A percentile compares a stretch with the other conserved stretches of the same genome.
phyloP scores from a whole-genome alignment of 2,797 vertebrate species.

The Sebastes trivittatus region DNA sequence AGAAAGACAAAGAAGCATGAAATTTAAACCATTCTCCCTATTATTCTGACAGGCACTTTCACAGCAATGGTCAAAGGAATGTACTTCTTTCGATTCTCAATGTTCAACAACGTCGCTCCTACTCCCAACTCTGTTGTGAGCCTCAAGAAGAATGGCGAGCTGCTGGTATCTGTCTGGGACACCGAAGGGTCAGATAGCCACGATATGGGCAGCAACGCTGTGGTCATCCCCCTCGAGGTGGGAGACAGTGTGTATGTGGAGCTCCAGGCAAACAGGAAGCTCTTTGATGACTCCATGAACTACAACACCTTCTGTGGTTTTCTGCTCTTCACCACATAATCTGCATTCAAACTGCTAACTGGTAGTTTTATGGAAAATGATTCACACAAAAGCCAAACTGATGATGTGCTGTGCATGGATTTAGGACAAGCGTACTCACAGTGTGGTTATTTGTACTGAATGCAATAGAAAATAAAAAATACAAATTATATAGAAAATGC shows the following conservation, averaged over 20 bases:
- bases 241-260: slow-evolving; percentile 63
- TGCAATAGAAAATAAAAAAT: background rate
- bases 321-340: slow-evolving; percentile 57
- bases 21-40: background rate
- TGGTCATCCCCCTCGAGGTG: slow-evolving; percentile 56
- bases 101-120: slow-evolving; percentile 53
- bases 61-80: slow-evolving; percentile 54
- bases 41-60: slow-evolving; percentile 53
- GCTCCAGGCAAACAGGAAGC: slow-evolving; percentile 20
- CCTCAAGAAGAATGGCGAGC: slow-evolving; percentile 55
- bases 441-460: background rate
- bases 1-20: background rate
- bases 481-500: background rate
- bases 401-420: background rate
- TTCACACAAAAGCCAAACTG: background rate
- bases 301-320: slow-evolving; percentile 73
- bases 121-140: slow-evolving; percentile 53
- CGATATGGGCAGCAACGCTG: slow-evolving; percentile 65
- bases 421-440: accelerated
- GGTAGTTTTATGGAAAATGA: too few relatives aligned
- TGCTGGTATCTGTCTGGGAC: slow-evolving; percentile 59
- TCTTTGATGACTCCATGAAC: slow-evolving; percentile 40
- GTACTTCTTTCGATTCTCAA: slow-evolving; percentile 67
- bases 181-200: background rate
- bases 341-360: too few relatives aligned